These are phyloP conservation scores for Meliscaeva auricollis DNA, from an alignment of 2,888 invertebrate genomes.

Conservation along the genomic window DNA sequence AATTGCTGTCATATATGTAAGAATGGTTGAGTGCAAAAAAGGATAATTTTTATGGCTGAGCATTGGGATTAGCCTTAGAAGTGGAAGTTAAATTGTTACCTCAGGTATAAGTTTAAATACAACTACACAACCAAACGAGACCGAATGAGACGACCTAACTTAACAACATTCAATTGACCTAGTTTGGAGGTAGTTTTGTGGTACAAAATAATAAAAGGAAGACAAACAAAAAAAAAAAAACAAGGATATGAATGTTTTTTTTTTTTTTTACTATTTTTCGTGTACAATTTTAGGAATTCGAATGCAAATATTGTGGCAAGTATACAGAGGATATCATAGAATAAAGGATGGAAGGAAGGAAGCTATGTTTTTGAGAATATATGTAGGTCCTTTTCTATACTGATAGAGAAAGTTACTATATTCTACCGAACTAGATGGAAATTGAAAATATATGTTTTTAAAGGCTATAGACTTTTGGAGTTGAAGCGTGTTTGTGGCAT, in stretches of 20 bases:
- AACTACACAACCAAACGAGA: neutral
- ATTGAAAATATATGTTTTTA: conserved; percentile 52
- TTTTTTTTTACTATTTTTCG: conserved; percentile 27
- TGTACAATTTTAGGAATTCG: conserved; percentile 33
- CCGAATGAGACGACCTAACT: conserved; percentile 6
- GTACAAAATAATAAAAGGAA: conserved; percentile 20
- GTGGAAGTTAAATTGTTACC: conserved; percentile 8
- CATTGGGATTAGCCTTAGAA: conserved; percentile 58
- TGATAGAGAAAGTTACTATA: neutral
- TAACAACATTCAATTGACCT: conserved; percentile 54
- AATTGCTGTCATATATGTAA: neutral
- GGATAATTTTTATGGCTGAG: conserved; percentile 68
- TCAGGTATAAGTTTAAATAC: conserved; percentile 11
- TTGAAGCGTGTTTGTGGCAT: conserved; percentile 50
- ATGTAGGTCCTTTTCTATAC: conserved; percentile 19
- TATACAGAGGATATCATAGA: neutral
- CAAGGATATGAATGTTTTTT: conserved; percentile 34
- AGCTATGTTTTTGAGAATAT: conserved; percentile 10
- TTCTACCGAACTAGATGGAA: conserved; percentile 38
- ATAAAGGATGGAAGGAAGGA: conserved; percentile 35
- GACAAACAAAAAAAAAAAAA: too few species aligned
- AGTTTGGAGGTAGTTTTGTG: conserved; percentile 57
- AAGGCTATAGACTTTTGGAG: conserved; percentile 6
- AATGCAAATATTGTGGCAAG: conserved; percentile 51
- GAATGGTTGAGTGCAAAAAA: conserved; percentile 11